Percentiles rank a stretch among this genome's conserved stretches.
phyloP scores from a whole-genome alignment of 2,888 invertebrate genomes.

The Drosophila emarginata region DNA sequence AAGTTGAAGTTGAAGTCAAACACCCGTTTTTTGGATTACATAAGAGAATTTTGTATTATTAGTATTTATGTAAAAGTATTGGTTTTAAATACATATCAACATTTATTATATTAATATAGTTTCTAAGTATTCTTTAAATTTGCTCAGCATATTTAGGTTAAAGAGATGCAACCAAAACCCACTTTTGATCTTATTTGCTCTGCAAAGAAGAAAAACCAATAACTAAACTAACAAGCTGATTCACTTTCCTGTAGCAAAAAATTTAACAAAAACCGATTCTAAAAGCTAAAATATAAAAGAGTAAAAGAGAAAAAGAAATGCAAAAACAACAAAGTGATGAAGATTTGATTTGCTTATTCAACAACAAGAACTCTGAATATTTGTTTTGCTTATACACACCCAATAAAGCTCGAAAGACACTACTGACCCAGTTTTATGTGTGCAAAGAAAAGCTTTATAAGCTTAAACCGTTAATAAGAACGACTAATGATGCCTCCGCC shows the following conservation, averaged over 20 bases:
- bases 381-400: constrained; percentile 65
- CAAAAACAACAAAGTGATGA: constrained; percentile 39
- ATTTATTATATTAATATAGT: too few relatives aligned
- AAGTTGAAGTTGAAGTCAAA: too few relatives aligned
- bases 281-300: constrained; percentile 24
- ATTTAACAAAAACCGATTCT: constrained; percentile 59
- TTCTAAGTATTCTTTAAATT: constrained; percentile 14
- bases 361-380: constrained; percentile 65
- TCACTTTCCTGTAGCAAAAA: constrained; percentile 70
- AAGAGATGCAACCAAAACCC: constrained; percentile 72
- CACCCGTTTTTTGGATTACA: too few relatives aligned
- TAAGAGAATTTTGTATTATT: too few relatives aligned
- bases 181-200: constrained; percentile 76
- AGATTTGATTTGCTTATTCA: constrained; percentile 75
- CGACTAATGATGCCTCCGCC: constrained; percentile 62
- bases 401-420: constrained; percentile 64
- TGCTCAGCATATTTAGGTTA: constrained; percentile 64
- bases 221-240: constrained; percentile 66
- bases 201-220: constrained; percentile 51
- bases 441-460: constrained; percentile 58
- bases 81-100: too few relatives aligned
- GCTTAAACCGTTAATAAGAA: constrained; percentile 64
- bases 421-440: constrained; percentile 67
- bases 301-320: constrained; percentile 44
- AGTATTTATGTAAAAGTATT: too few relatives aligned